phyloP scores from a whole-genome alignment of 2,797 vertebrate genomes.

The Clarias laeviceps region DNA sequence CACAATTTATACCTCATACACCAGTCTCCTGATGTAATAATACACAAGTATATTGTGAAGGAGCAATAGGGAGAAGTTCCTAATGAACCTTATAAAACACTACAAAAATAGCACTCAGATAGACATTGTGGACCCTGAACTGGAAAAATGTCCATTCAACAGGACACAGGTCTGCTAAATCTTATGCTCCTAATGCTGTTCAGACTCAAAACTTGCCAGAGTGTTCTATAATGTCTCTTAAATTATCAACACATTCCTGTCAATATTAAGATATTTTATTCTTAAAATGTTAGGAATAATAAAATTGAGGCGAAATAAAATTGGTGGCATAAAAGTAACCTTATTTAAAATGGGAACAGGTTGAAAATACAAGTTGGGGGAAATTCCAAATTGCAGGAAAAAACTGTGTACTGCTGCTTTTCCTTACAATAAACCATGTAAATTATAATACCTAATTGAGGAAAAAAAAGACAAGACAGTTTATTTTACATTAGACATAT shows the following conservation, averaged over 20 bases:
- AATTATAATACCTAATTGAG: background rate
- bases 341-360: background rate
- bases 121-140: background rate
- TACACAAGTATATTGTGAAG: background rate
- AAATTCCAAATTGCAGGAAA: background rate
- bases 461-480: background rate
- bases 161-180: background rate
- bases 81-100: background rate
- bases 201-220: background rate
- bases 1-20: constrained; percentile 77
- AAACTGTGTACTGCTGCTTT: constrained; percentile 13
- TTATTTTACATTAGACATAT: background rate
- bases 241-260: constrained; percentile 5
- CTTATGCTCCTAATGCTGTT: background rate
- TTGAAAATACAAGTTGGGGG: background rate
- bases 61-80: background rate
- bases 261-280: constrained; percentile 4
- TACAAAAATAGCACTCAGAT: background rate
- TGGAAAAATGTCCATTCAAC: background rate
- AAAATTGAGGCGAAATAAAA: background rate
- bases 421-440: background rate
- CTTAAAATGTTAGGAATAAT: constrained; percentile 1
- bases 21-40: constrained; percentile 14
- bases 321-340: background rate
- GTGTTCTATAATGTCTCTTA: constrained; percentile 1